Base-by-base conservation (phyloP, 2,888 invertebrate genomes). In the Rhingia rostrata region DNA sequence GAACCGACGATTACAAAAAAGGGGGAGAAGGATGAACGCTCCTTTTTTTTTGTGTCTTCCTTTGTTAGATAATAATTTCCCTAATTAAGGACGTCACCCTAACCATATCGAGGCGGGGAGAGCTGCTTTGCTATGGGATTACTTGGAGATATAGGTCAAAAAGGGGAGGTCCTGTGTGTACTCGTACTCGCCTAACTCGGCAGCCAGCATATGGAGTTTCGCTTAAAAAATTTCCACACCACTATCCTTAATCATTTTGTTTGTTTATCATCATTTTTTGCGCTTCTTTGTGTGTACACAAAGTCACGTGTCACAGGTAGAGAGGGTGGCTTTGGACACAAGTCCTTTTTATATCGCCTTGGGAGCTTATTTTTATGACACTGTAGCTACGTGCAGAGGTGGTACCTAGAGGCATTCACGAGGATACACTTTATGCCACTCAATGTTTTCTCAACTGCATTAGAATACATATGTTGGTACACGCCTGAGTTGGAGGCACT, bases 11-110 rank as follows among this genome's bases (percentile, higher is more conserved):
- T 22, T 22, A 22, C 39, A 45, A 58, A 69, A 79, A 37, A 49
- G 10, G 53, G 63, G 63, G 14, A 14, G 45, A 6, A 49, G 73
- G 41, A 58, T 60, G 61, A 53, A 58, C 83, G 63, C 83, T 74
- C 83, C 79, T 75, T 12, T 47, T 61, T 54, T 74, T 41, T 66
- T 41, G 14, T 41, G 22, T 39, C 47, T 74, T 63, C 30, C 41
- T 47, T 60, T 56, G 47, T 56, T 39, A 61, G 80, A 84, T 70
- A 84, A 80, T 75, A 84, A 80, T 75, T 84, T 80, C 37, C 74
- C 80, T 84, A 84, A 84, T 84, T 84, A 84, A 80, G 84, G 74
- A 80, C 70, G 70, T 54, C 79, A 64, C 66, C 58, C 41, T 22
- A 45, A 73, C 45, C n/a, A 61, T 37, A 45, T 22, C 22, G 22